Evolutionary conservation across 2,888 invertebrate species (phyloP), one percentile per base, ranked within the genome.

Genomic region (Drepana falcataria): DNA sequence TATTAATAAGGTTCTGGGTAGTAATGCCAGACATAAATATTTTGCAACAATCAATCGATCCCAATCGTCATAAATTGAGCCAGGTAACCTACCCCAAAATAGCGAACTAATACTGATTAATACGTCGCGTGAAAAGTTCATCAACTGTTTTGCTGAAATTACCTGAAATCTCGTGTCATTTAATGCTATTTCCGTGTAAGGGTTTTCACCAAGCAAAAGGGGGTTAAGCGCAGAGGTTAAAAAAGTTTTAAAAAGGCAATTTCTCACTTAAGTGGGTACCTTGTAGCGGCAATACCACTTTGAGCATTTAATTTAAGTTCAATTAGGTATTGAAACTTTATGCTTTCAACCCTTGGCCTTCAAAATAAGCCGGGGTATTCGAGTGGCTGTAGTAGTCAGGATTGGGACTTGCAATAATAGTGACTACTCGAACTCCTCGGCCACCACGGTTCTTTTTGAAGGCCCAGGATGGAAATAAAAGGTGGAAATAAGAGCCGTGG

Each of bases 1-100:
- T 21, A 21, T 21, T 21, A 21, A 21, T 21, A 21, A 21, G 21
- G 21, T 21, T 21, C 21, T 21, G 21, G 21, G 21, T 21, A 21
- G 21, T 4, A 51, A 51, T 41, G 2, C 40, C 40, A n/a, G 21
- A 40, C 51, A 2, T 40, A 49, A 49, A 49, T 40, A 40, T 33
- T 51, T 51, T 40, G 44, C 51, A 33, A 35, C 34, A 41, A 21
- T 51, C 40, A 51, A 51, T 7, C 51, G 33, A 7, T n/a, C 21
- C 34, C 21, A 40, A 40, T 40, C 34, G 51, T 40, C 40, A 51
- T 51, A 51, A 51, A 51, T 51, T 51, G 51, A 40, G 40, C 34
- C 40, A 4, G 51, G 33, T 40, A 51, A 51, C 40, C 40, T 40
- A 51, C 40, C 51, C 40, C n/a, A 7, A 4, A 51, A 51, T 40